These are phyloP conservation scores for Sinella curviseta DNA, from an alignment of 1,140 invertebrate genomes.

Conservation along the genomic window DNA sequence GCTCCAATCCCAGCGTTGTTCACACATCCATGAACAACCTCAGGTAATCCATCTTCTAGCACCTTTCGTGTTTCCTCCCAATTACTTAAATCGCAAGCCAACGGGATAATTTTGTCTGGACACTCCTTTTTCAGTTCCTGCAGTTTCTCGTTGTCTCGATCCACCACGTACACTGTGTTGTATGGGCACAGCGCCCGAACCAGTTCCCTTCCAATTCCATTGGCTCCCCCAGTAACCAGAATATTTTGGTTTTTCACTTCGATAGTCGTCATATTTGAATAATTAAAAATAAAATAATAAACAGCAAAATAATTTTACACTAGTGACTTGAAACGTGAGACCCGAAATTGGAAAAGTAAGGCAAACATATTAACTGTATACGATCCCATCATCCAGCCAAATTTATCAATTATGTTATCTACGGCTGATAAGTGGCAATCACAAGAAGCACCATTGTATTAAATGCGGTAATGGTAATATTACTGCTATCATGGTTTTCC, in stretches of 20 bases:
- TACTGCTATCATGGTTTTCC: too few species aligned
- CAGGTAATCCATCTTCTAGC: not conserved
- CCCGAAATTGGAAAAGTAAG: too few species aligned
- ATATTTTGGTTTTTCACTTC: not conserved
- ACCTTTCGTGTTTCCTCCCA: not conserved
- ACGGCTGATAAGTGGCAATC: too few species aligned
- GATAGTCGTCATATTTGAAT: not conserved
- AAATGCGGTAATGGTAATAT: too few species aligned
- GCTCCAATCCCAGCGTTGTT: conserved; percentile 13
- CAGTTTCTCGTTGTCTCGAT: not conserved
- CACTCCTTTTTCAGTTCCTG: not conserved
- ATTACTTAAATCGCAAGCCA: not conserved
- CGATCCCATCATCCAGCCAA: too few species aligned
- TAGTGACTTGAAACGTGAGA: too few species aligned
- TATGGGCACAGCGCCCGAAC: not conserved
- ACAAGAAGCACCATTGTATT: too few species aligned
- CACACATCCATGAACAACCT: not conserved
- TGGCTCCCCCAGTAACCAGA: not conserved
- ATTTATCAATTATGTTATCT: too few species aligned
- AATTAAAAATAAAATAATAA: too few species aligned
- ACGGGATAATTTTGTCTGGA: not conserved
- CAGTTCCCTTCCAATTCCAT: not conserved
- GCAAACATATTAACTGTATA: too few species aligned
- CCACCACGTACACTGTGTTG: not conserved
- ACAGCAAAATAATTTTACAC: too few species aligned